A percentile compares a stretch with the other conserved stretches of the same genome.
Conservation (phyloP, 2,888 invertebrate species). For the Ecdyonurus torrentis region DNA sequence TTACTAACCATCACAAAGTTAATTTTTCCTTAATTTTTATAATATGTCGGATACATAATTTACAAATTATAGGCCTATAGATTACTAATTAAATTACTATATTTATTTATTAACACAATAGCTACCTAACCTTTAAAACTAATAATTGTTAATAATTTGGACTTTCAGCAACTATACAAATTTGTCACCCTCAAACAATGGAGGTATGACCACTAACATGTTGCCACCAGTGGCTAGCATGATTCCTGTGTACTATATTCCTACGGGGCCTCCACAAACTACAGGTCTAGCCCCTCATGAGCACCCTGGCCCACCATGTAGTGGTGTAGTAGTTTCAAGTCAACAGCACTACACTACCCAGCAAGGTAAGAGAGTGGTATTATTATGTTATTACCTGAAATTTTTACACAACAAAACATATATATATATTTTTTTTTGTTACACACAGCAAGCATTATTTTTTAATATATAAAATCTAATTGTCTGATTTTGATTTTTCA, state of each 20-base stretch:
- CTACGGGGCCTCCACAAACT: conserved; percentile 25
- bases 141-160: background rate
- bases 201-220: background rate
- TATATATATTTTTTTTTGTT: background rate
- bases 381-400: background rate
- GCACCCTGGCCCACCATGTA: conserved; percentile 18
- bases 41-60: no score
- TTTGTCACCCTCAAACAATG: background rate
- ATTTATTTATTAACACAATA: no score
- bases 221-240: conserved; percentile 17
- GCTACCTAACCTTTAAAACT: background rate
- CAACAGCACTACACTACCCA: conserved; percentile 13
- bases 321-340: conserved; percentile 8
- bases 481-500: conserved; percentile 22
- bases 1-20: no score
- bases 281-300: conserved; percentile 18
- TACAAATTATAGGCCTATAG: no score
- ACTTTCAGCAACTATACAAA: background rate
- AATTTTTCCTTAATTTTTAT: no score
- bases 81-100: no score
- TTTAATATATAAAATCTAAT: background rate
- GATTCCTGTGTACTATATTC: conserved; percentile 37
- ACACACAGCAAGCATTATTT: background rate
- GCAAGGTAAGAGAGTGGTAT: conserved; percentile 13
- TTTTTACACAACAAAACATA: background rate